Conservation (phyloP, 1,140 invertebrate genomes). For the Drosophila teissieri region DNA sequence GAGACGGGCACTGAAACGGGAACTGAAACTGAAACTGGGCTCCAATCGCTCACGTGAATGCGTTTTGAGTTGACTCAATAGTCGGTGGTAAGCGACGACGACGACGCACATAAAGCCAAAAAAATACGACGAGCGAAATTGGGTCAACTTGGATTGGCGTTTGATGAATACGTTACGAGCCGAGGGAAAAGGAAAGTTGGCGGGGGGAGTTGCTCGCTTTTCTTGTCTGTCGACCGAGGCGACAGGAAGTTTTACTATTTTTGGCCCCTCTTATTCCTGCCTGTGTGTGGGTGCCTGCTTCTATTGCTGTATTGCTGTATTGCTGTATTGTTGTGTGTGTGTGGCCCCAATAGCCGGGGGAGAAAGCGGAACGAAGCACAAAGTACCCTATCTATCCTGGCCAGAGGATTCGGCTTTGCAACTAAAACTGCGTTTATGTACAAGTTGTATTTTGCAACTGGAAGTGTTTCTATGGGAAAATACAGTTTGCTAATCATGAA, state of each 20-base stretch:
- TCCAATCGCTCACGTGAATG: slow-evolving; percentile 39
- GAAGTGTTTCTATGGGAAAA: no score
- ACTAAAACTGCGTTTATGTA: no score
- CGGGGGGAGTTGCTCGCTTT: slow-evolving; percentile 6
- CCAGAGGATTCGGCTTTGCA: no score
- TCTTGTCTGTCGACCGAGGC: slow-evolving; percentile 28
- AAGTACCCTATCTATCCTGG: neutral
- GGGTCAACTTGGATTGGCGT: slow-evolving; percentile 72
- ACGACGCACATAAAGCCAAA: slow-evolving; percentile 28
- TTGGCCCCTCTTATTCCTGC: slow-evolving; percentile 10
- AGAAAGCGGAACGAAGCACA: slow-evolving; percentile 14
- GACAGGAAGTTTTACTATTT: slow-evolving; percentile 58
- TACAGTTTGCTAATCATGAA: no score
- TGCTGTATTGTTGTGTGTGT: neutral
- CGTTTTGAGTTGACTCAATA: slow-evolving; percentile 31
- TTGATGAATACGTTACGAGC: slow-evolving; percentile 55
- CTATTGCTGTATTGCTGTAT: slow-evolving; percentile 4
- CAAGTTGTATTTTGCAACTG: no score
- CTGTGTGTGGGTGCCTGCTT: slow-evolving; percentile 18
- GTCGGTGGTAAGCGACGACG: neutral
- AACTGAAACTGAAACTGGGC: neutral
- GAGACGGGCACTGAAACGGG: no score
- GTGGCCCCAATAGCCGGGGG: slow-evolving; percentile 22
- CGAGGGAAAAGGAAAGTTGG: neutral
- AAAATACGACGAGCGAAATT: slow-evolving; percentile 35